These are phyloP conservation scores for Cavia aperea DNA, from an alignment of 2,113 vertebrate genomes.

Conservation along the genomic window DNA sequence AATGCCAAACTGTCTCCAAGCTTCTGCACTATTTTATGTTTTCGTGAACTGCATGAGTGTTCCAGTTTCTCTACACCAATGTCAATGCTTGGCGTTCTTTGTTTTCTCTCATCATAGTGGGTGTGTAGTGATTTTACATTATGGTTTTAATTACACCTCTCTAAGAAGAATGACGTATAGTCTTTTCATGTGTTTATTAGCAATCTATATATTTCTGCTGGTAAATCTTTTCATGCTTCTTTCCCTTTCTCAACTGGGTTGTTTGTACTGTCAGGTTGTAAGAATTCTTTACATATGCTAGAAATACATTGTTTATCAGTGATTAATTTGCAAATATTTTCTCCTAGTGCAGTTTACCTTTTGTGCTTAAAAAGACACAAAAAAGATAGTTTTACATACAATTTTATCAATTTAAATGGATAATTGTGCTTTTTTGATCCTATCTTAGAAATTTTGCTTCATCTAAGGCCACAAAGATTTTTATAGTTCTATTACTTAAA, in stretches of 20 bases:
- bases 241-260: not conserved
- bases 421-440: not conserved
- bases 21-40: not conserved
- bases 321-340: constrained; percentile 15
- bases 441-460: not conserved
- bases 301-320: not conserved
- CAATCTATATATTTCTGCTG: not conserved
- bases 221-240: constrained; percentile 20
- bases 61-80: not conserved
- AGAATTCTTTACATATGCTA: not conserved
- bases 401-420: not conserved
- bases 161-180: not conserved
- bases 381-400: not conserved
- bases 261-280: not conserved
- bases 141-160: not conserved
- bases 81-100: not conserved
- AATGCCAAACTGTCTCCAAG: not conserved
- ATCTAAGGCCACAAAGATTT: not conserved
- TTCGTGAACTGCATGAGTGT: not conserved
- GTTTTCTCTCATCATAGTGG: not conserved
- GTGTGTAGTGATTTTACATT: not conserved
- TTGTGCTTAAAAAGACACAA: not conserved
- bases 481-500: constrained; percentile 21
- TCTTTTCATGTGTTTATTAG: constrained; percentile 11
- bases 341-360: not conserved